Evolutionary conservation across 2,113 vertebrate genomes (phyloP).

Genomic region (Meriones unguiculatus): DNA sequence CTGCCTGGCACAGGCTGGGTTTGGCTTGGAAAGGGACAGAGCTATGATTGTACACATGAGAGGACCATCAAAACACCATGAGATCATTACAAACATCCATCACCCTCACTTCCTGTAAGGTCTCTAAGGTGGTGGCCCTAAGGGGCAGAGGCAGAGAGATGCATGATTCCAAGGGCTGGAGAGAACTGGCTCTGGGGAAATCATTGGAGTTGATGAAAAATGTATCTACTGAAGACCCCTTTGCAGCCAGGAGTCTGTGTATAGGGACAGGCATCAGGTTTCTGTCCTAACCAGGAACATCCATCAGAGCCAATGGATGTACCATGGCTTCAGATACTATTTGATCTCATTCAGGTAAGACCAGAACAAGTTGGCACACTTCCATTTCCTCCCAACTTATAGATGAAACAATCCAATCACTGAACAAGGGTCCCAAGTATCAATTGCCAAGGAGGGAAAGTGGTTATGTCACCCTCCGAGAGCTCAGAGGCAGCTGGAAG

Average conservation of each 20-base stretch:
- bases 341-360: slow-evolving; percentile 65
- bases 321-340: slow-evolving; percentile 63
- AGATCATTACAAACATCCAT: slow-evolving; percentile 62
- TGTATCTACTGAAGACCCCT: neutral
- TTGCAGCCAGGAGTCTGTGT: neutral
- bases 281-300: slow-evolving; percentile 1
- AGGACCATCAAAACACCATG: slow-evolving; percentile 57
- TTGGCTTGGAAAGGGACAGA: slow-evolving; percentile 81
- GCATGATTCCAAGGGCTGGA: rapidly evolving
- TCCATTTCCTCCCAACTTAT: slow-evolving; percentile 46
- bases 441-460: slow-evolving; percentile 14
- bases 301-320: slow-evolving; percentile 75
- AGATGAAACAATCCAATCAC: rapidly evolving
- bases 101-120: slow-evolving; percentile 38
- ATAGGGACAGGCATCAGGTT: rapidly evolving
- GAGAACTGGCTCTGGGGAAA: too few species aligned
- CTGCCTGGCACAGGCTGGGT: slow-evolving; percentile 79
- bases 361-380: slow-evolving; percentile 75
- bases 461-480: slow-evolving; percentile 47
- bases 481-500: neutral
- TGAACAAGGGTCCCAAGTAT: neutral
- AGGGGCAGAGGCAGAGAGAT: neutral
- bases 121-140: neutral
- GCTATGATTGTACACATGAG: slow-evolving; percentile 67
- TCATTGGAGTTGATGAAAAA: neutral